Evolutionary conservation across 2,888 invertebrate species (phyloP).

Genomic region (Formica aserva): DNA sequence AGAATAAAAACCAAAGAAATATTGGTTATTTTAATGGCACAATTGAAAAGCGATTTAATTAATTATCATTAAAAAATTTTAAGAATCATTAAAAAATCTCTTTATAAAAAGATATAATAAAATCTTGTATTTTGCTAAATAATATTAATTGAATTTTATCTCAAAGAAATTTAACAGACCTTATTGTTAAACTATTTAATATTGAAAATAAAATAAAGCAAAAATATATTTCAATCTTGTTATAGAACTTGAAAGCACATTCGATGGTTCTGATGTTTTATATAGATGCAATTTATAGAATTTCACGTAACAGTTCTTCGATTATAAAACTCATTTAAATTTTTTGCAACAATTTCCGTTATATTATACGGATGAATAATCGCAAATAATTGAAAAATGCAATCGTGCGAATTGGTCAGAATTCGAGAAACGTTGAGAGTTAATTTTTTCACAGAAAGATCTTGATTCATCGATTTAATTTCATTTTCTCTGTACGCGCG

Average conservation of each 20-base stretch:
- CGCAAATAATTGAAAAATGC: conserved; percentile 29
- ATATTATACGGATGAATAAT: conserved; percentile 7
- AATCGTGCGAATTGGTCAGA: conserved; percentile 3
- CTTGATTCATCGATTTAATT: conserved; percentile 37
- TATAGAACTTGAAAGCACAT: neutral
- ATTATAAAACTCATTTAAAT: neutral
- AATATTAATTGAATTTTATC: neutral
- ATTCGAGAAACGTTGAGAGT: neutral
- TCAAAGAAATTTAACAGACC: neutral
- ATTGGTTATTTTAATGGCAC: neutral
- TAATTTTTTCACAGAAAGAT: neutral
- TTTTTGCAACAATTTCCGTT: conserved; percentile 11
- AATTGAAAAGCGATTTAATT: conserved; percentile 5
- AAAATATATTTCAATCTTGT: neutral
- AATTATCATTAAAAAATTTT: neutral
- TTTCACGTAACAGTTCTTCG: neutral
- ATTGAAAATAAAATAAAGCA: neutral
- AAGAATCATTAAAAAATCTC: conserved; percentile 5
- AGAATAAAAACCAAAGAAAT: neutral
- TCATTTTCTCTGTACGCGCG: conserved; percentile 27
- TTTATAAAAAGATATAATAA: neutral
- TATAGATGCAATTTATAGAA: neutral
- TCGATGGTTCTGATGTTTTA: neutral
- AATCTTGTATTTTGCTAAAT: neutral
- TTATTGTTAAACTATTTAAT: neutral